Evolutionary conservation across 2,888 invertebrate genomes (phyloP).

Genomic region (Tiliacea citrago): DNA sequence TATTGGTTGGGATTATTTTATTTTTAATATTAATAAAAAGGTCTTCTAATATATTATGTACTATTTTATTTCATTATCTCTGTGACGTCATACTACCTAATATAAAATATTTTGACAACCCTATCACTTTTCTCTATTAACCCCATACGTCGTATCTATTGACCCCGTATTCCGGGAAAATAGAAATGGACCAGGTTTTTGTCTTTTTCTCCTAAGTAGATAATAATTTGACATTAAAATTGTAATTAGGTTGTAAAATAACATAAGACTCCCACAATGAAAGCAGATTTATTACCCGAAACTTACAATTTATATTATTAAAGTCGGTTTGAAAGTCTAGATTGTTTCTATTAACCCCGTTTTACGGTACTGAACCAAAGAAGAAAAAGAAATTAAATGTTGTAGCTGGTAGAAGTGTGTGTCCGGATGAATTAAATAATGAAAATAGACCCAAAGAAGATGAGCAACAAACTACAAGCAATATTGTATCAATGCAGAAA

Average conservation of each 20-base stretch:
- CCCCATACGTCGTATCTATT: slow-evolving; percentile 46
- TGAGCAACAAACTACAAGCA: too few species aligned
- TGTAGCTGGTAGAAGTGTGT: too few species aligned
- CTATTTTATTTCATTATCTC: slow-evolving; percentile 30
- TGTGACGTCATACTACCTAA: slow-evolving; percentile 21
- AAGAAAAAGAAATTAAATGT: too few species aligned
- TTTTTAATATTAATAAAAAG: slow-evolving; percentile 35
- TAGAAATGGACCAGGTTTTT: slow-evolving; percentile 36
- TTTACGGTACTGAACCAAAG: too few species aligned
- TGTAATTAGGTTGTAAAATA: slow-evolving; percentile 37
- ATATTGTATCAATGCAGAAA: too few species aligned
- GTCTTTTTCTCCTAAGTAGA: slow-evolving; percentile 33
- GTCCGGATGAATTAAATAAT: too few species aligned
- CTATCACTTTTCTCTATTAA: slow-evolving; percentile 47
- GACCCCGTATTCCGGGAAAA: slow-evolving; percentile 39
- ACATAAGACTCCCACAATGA: slow-evolving; percentile 40
- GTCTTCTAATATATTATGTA: slow-evolving; percentile 40
- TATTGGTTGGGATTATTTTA: slow-evolving; percentile 4
- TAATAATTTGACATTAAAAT: slow-evolving; percentile 41
- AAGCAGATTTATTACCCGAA: slow-evolving; percentile 29
- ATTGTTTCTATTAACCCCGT: too few species aligned
- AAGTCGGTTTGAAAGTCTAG: too few species aligned
- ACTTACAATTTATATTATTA: too few species aligned
- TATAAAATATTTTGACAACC: slow-evolving; percentile 38
- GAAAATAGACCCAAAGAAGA: too few species aligned